Conservation (phyloP, 2,888 invertebrate genomes). For the Dorcus parallelipipedus region DNA sequence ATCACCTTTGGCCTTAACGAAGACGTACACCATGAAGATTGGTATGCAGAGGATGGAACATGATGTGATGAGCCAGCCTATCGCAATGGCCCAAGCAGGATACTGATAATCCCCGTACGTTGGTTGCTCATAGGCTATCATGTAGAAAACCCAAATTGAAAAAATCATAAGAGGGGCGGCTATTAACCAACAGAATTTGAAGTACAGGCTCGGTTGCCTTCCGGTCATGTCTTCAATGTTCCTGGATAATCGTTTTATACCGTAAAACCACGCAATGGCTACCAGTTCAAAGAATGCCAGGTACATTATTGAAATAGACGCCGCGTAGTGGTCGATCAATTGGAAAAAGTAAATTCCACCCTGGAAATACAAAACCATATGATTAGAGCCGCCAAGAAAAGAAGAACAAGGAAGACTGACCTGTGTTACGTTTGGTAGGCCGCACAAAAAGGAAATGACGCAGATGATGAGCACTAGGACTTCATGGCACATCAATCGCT, state of each 20-base stretch:
- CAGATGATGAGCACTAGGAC: constrained; percentile 81
- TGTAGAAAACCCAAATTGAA: constrained; percentile 83
- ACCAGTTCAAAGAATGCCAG: constrained; percentile 92
- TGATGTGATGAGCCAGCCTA: constrained; percentile 85
- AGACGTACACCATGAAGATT: constrained; percentile 69
- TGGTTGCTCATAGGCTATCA: constrained; percentile 84
- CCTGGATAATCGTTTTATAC: constrained; percentile 71
- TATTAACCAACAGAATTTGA: constrained; percentile 81
- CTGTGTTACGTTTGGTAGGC: constrained; percentile 84
- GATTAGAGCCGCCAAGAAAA: too few species aligned
- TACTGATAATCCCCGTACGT: constrained; percentile 76
- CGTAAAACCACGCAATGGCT: constrained; percentile 90
- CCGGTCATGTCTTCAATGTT: constrained; percentile 92
- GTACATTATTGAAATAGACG: constrained; percentile 86
- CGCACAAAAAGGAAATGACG: constrained; percentile 77
- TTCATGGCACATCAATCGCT: constrained; percentile 80
- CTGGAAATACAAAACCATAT: constrained; percentile 45
- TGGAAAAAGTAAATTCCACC: constrained; percentile 92
- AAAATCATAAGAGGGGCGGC: constrained; percentile 77
- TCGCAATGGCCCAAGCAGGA: constrained; percentile 79
- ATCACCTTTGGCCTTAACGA: constrained; percentile 68
- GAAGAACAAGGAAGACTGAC: constrained; percentile 43
- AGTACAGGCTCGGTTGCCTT: constrained; percentile 72
- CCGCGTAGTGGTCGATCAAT: constrained; percentile 90
- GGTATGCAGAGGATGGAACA: constrained; percentile 84